phyloP scores from a whole-genome alignment of 1,140 invertebrate species.

The Heliconius himera region DNA sequence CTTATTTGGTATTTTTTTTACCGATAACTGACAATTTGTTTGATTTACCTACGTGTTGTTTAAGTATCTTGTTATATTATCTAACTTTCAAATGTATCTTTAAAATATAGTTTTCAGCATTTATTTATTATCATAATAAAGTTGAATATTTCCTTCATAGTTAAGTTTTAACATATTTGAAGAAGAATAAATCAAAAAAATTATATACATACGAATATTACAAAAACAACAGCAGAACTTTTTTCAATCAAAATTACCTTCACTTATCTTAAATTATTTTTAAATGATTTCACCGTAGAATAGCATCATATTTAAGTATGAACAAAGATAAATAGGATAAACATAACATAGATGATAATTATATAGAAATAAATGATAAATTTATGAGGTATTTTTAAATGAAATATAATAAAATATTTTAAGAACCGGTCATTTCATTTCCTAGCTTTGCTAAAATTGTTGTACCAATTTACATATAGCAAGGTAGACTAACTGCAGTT shows the following conservation, averaged over 20 bases:
- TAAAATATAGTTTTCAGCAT: neutral
- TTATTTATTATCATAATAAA: too few relatives aligned
- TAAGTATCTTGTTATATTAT: too few relatives aligned
- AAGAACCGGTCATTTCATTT: constrained; percentile 27
- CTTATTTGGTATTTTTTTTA: constrained; percentile 1
- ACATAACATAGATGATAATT: constrained; percentile 39
- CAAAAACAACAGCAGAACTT: neutral
- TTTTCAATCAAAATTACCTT: neutral
- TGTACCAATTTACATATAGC: too few relatives aligned
- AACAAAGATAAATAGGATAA: constrained; percentile 65
- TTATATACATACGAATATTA: neutral
- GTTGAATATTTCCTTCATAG: neutral
- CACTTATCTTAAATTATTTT: neutral
- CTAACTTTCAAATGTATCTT: neutral
- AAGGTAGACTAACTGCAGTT: neutral
- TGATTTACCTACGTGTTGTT: neutral
- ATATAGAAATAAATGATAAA: constrained; percentile 54
- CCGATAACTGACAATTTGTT: neutral
- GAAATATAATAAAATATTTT: constrained; percentile 69
- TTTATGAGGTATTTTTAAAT: constrained; percentile 68
- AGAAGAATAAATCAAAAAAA: too few relatives aligned
- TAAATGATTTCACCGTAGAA: constrained; percentile 32
- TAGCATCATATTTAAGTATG: constrained; percentile 57
- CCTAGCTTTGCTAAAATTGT: neutral
- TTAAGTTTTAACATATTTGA: neutral